These are phyloP conservation scores for Archegozetes longisetosus DNA, from an alignment of 1,140 invertebrate genomes.

Conservation along the genomic window DNA sequence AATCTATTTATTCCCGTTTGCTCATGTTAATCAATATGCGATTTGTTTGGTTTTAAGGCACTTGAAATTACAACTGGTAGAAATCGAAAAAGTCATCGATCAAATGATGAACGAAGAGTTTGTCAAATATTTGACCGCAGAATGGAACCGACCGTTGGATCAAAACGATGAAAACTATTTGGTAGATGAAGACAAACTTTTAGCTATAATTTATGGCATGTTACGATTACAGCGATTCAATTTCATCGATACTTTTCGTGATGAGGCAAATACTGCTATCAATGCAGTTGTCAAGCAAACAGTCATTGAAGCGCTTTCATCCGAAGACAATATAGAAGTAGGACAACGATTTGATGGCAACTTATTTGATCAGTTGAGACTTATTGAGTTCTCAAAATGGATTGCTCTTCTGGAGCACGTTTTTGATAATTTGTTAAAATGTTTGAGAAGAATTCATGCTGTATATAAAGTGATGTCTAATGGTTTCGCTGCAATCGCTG, in stretches of 20 bases:
- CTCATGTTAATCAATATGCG: too few species aligned
- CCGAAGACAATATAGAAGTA: constrained; percentile 29
- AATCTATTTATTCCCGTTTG: neutral
- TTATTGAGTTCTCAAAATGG: constrained; percentile 55
- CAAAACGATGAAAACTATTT: constrained; percentile 3
- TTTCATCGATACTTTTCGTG: constrained; percentile 72
- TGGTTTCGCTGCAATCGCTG: constrained; percentile 4
- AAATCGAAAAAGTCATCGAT: constrained; percentile 89
- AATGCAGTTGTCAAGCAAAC: constrained; percentile 67
- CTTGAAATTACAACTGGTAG: constrained; percentile 82
- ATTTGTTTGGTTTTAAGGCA: constrained; percentile 57
- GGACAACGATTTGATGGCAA: constrained; percentile 56
- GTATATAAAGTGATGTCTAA: constrained; percentile 14
- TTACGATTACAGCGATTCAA: constrained; percentile 64
- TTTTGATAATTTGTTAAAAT: constrained; percentile 46
- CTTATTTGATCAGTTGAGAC: constrained; percentile 47
- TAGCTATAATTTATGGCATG: constrained; percentile 74
- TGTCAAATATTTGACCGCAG: constrained; percentile 70
- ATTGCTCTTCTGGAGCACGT: constrained; percentile 55
- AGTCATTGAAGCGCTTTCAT: constrained; percentile 32
- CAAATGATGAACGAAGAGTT: constrained; percentile 95
- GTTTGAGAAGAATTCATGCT: constrained; percentile 46
- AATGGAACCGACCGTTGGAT: constrained; percentile 65
- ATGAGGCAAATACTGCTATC: constrained; percentile 73
- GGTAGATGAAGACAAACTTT: constrained; percentile 51